These are phyloP conservation scores for Charanyca ferruginea DNA, from an alignment of 2,888 invertebrate species.

Conservation along the genomic window DNA sequence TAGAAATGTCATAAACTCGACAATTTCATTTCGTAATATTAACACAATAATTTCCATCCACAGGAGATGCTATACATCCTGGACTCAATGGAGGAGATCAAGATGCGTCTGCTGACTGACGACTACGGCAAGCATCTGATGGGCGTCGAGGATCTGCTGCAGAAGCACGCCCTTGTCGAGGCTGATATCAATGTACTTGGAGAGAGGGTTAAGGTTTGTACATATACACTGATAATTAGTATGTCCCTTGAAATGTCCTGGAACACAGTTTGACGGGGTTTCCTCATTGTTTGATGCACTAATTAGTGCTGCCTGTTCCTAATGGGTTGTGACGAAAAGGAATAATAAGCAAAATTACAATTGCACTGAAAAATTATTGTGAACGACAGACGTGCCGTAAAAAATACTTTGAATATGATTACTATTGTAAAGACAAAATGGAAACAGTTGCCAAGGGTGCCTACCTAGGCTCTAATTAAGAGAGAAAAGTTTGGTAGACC, in stretches of 20 bases:
- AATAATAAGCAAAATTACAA: no score
- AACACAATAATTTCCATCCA: neutral
- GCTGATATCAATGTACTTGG: conserved; percentile 99
- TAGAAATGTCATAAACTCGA: neutral
- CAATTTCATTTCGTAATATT: neutral
- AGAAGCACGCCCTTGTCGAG: conserved; percentile 99
- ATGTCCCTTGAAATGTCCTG: no score
- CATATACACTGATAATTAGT: no score
- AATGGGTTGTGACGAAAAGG: neutral
- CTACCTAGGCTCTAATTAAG: no score
- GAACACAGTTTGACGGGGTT: no score
- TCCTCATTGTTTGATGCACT: no score
- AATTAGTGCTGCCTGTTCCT: neutral
- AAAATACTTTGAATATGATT: no score
- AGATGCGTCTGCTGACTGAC: conserved; percentile 98
- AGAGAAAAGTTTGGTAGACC: no score
- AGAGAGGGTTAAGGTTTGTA: conserved; percentile 97
- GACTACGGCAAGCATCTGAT: conserved; percentile 99
- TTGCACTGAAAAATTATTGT: no score
- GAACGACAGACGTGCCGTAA: no score
- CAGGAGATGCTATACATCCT: conserved; percentile 99
- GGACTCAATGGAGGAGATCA: conserved; percentile 99
- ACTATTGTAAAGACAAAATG: no score
- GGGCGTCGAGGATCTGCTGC: conserved; percentile 99
- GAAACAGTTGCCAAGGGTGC: no score